Evolutionary conservation across 2,113 vertebrate species (phyloP).

Genomic region (Arvicanthis niloticus): DNA sequence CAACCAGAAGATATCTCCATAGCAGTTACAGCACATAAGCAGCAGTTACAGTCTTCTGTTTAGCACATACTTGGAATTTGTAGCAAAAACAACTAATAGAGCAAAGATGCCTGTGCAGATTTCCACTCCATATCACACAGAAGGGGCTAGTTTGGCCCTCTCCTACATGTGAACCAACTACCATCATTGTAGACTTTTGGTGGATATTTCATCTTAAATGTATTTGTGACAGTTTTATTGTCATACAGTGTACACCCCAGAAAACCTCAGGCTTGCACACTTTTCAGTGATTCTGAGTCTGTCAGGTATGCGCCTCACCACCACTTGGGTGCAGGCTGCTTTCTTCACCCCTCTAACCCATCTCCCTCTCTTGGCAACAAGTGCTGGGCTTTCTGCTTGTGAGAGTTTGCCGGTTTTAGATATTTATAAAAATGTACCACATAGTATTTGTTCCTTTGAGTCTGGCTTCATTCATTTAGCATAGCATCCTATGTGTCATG

Average conservation of each 20-base stretch:
- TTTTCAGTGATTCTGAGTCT: neutral
- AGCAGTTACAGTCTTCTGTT: neutral
- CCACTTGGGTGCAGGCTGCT: neutral
- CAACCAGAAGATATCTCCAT: neutral
- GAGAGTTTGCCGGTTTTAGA: neutral
- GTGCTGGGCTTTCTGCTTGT: neutral
- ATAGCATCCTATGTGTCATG: neutral
- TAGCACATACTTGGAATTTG: conserved; percentile 12
- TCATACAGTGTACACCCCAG: neutral
- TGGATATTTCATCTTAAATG: neutral
- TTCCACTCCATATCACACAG: conserved; percentile 22
- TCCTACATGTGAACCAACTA: neutral
- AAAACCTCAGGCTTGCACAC: neutral
- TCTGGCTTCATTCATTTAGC: neutral
- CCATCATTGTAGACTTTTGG: neutral
- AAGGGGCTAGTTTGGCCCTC: conserved; percentile 29
- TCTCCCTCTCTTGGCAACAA: neutral
- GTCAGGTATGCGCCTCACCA: neutral
- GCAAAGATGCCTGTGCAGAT: neutral
- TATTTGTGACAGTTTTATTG: conserved; percentile 32
- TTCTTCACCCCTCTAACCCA: neutral
- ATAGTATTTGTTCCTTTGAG: neutral
- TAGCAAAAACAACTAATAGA: conserved; percentile 6
- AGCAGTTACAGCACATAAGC: conserved; percentile 17
- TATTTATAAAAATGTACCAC: conserved; percentile 20